phyloP scores from a whole-genome alignment of 2,888 invertebrate genomes.

The Macrostomum cliftonense region DNA sequence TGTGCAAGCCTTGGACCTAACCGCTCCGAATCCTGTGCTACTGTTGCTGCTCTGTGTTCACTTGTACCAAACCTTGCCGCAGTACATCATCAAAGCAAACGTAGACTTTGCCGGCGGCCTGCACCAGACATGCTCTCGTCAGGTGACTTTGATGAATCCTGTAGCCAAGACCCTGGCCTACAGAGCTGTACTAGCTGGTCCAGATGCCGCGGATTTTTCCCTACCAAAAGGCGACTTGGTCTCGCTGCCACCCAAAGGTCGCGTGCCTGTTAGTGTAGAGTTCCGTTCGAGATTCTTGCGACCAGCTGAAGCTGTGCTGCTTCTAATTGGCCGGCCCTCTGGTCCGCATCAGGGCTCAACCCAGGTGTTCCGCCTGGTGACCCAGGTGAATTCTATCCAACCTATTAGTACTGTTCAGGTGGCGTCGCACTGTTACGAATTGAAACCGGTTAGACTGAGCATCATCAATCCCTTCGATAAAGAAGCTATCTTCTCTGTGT shows the following conservation, averaged over 20 bases:
- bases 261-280: slow-evolving; percentile 10
- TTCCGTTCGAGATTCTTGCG: slow-evolving; percentile 23
- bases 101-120: slow-evolving; percentile 29
- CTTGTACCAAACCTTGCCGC: slow-evolving; percentile 30
- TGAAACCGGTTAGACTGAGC: slow-evolving; percentile 22
- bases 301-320: slow-evolving; percentile 28
- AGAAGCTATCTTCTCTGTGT: slow-evolving; percentile 26
- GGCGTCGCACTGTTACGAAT: slow-evolving; percentile 31
- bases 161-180: slow-evolving; percentile 31
- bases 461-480: slow-evolving; percentile 31
- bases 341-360: slow-evolving; percentile 28
- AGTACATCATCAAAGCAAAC: slow-evolving; percentile 28
- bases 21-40: slow-evolving; percentile 34
- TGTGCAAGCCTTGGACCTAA: slow-evolving; percentile 36
- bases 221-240: slow-evolving; percentile 28
- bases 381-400: slow-evolving; percentile 28
- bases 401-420: slow-evolving; percentile 25
- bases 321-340: slow-evolving; percentile 27
- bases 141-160: slow-evolving; percentile 34
- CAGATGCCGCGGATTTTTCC: slow-evolving; percentile 28
- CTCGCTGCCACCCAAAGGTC: slow-evolving; percentile 25
- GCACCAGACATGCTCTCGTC: slow-evolving; percentile 16
- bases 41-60: slow-evolving; percentile 29
- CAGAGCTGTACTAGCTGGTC: slow-evolving; percentile 28
- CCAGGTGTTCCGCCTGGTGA: slow-evolving; percentile 27